Conservation (phyloP, 2,888 invertebrate genomes). For the Mongoloraphidia duomilia region DNA sequence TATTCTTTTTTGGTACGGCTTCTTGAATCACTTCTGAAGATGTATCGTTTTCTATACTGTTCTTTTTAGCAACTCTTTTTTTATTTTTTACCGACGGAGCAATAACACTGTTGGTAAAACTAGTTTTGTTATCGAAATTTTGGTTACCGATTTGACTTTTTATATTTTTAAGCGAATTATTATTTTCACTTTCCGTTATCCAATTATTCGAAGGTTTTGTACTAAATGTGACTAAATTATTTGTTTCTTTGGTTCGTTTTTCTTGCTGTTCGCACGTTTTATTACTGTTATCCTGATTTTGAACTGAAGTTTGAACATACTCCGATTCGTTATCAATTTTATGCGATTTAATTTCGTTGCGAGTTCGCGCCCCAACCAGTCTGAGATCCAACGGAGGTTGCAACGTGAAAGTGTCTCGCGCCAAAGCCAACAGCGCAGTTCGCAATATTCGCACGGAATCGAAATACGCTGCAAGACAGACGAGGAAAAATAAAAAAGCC, state of each 20-base stretch:
- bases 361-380: slow-evolving; percentile 34
- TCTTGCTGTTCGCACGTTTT: not conserved
- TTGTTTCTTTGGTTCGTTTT: not conserved
- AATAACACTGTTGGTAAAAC: slow-evolving; percentile 16
- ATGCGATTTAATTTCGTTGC: slow-evolving; percentile 25
- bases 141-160: too few species aligned
- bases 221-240: not conserved
- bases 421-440: slow-evolving; percentile 33
- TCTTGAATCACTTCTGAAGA: slow-evolving; percentile 7
- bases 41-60: slow-evolving; percentile 8
- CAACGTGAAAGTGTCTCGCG: slow-evolving; percentile 35
- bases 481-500: slow-evolving; percentile 44
- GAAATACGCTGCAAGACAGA: slow-evolving; percentile 50
- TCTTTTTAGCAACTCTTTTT: slow-evolving; percentile 22
- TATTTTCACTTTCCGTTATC: not conserved
- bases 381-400: slow-evolving; percentile 49
- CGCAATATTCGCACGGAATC: slow-evolving; percentile 57
- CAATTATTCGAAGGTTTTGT: too few species aligned
- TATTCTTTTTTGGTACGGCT: slow-evolving; percentile 13
- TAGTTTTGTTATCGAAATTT: too few species aligned
- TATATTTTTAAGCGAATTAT: not conserved
- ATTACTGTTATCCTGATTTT: slow-evolving; percentile 12
- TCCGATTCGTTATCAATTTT: slow-evolving; percentile 21
- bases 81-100: slow-evolving; percentile 25
- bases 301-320: slow-evolving; percentile 11